phyloP scores from a whole-genome alignment of 2,888 invertebrate genomes.

The Eubasilissa splendida region DNA sequence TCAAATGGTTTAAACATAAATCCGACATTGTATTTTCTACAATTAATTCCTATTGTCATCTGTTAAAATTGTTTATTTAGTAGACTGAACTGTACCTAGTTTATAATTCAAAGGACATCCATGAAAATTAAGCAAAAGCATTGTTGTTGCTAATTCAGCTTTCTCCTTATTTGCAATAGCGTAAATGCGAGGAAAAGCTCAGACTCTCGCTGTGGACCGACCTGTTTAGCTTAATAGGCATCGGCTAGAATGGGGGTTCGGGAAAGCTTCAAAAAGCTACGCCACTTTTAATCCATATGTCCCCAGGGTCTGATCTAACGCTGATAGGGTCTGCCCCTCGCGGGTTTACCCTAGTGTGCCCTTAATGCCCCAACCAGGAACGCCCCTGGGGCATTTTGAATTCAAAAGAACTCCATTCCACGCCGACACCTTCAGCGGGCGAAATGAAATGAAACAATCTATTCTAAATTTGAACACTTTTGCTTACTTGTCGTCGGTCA shows the following conservation, averaged over 20 bases:
- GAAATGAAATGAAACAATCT: constrained; percentile 59
- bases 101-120: too few species aligned
- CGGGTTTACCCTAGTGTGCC: constrained; percentile 51
- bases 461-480: constrained; percentile 57
- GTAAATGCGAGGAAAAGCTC: constrained; percentile 59
- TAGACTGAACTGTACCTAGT: too few species aligned
- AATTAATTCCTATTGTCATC: too few species aligned
- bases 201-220: constrained; percentile 59
- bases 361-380: constrained; percentile 53
- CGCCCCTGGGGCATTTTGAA: constrained; percentile 57
- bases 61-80: too few species aligned
- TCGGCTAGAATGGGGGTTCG: constrained; percentile 50
- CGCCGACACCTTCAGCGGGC: constrained; percentile 57
- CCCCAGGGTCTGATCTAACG: constrained; percentile 60
- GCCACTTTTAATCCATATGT: constrained; percentile 59
- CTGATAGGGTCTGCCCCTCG: constrained; percentile 58
- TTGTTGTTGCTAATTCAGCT: too few species aligned
- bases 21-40: too few species aligned
- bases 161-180: constrained; percentile 56
- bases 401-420: constrained; percentile 59
- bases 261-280: constrained; percentile 56
- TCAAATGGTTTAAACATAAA: too few species aligned
- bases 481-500: constrained; percentile 54
- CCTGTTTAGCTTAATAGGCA: constrained; percentile 60
- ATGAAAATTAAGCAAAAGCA: too few species aligned